A percentile compares a stretch with the other conserved stretches of the same genome.
phyloP scores from a whole-genome alignment of 2,888 invertebrate genomes.

The Hyppa rectilinea region DNA sequence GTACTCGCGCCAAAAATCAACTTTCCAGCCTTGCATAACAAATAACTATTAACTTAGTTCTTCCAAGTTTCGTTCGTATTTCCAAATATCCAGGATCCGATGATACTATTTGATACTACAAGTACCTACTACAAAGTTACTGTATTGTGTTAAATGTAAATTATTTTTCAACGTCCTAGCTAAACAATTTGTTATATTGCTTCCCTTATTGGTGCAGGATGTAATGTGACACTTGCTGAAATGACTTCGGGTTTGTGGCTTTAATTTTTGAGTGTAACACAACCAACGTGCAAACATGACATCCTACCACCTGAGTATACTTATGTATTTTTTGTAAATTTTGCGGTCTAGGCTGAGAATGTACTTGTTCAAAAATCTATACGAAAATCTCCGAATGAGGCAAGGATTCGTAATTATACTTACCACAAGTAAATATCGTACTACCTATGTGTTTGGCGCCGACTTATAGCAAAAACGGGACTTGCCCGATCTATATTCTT shows the following conservation, averaged over 20 bases:
- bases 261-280: constrained; percentile 34
- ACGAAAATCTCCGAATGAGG: background rate
- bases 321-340: constrained; percentile 2
- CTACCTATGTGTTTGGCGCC: background rate
- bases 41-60: no score
- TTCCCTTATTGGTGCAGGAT: constrained; percentile 12
- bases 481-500: constrained; percentile 9
- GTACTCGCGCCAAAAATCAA: no score
- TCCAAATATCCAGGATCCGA: background rate
- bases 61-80: background rate
- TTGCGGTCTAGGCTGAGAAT: background rate
- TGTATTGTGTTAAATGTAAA: background rate
- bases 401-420: background rate
- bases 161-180: background rate
- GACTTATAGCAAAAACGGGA: constrained; percentile 10
- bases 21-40: no score
- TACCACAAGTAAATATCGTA: background rate
- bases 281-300: background rate
- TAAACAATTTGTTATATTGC: background rate
- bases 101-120: background rate
- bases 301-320: constrained; percentile 3
- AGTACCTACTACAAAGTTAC: background rate
- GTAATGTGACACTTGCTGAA: constrained; percentile 39
- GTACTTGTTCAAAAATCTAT: background rate
- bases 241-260: constrained; percentile 45